phyloP scores from a whole-genome alignment of 2,797 vertebrate species.

The Megalops cyprinoides region DNA sequence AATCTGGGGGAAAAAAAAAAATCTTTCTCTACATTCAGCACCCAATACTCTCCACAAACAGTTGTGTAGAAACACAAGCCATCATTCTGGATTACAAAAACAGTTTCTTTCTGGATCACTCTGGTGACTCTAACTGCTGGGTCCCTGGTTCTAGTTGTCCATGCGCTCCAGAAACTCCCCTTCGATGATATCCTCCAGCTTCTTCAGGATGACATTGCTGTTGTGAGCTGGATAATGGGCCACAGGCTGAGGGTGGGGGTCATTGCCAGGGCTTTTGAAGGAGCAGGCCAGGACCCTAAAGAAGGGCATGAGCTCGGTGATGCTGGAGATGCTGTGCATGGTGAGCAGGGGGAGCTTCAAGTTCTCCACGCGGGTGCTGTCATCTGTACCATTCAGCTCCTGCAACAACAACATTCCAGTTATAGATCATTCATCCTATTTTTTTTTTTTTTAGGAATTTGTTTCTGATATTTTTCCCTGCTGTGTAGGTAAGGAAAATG shows the following conservation, averaged over 20 bases:
- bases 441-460: too few relatives aligned
- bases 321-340: slow-evolving; percentile 76
- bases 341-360: slow-evolving; percentile 83
- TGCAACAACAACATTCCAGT: slow-evolving; percentile 48
- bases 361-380: slow-evolving; percentile 46
- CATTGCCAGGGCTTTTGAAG: slow-evolving; percentile 68
- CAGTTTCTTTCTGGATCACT: background rate
- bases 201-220: slow-evolving; percentile 68
- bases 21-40: too few relatives aligned
- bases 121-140: too few relatives aligned
- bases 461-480: too few relatives aligned
- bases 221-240: slow-evolving; percentile 62
- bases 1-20: too few relatives aligned
- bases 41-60: background rate
- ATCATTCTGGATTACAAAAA: background rate
- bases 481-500: too few relatives aligned
- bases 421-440: too few relatives aligned
- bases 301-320: slow-evolving; percentile 86
- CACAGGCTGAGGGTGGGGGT: slow-evolving; percentile 15
- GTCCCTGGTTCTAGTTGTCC: slow-evolving; percentile 67
- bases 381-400: slow-evolving; percentile 53
- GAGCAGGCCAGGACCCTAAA: slow-evolving; percentile 83
- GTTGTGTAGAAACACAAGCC: background rate
- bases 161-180: slow-evolving; percentile 88
- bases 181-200: slow-evolving; percentile 83